Conservation (phyloP, 30 jellyfish, hydroid and myxozoan genomes). For the Mastigias papua region DNA sequence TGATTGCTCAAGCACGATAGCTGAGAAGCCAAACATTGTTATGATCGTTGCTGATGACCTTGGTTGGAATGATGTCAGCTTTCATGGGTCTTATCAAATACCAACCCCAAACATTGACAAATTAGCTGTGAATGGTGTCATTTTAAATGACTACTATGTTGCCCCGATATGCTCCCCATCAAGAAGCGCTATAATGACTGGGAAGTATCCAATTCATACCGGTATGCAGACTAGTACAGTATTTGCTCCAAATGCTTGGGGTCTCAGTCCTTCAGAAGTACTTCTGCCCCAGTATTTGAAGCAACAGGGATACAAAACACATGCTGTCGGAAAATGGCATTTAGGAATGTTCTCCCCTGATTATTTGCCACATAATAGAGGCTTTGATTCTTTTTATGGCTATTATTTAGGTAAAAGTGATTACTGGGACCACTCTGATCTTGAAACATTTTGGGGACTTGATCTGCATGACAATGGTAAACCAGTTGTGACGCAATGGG, state of each 20-base stretch:
- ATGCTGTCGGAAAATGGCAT: conserved; percentile 99
- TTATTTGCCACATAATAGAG: conserved; percentile 88
- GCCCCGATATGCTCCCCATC: conserved; percentile 94
- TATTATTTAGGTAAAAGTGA: conserved; percentile 94
- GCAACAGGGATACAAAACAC: conserved; percentile 82
- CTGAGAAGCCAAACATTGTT: conserved; percentile 73
- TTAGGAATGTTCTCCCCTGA: conserved; percentile 87
- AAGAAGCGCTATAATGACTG: conserved; percentile 96
- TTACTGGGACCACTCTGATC: conserved; percentile 93
- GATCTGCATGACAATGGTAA: conserved; percentile 92
- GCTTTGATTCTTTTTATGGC: conserved; percentile 96
- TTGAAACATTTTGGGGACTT: conserved; percentile 88
- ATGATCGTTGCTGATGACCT: conserved; percentile 95
- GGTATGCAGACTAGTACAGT: conserved; percentile 94
- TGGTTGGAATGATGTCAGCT: conserved; percentile 97
- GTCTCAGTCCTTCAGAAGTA: conserved; percentile 76
- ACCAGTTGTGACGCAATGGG: conserved; percentile 95
- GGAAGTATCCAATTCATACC: conserved; percentile 95
- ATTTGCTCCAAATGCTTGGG: conserved; percentile 95
- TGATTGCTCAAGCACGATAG: not conserved
- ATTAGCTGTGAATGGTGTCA: conserved; percentile 87
- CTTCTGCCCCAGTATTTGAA: conserved; percentile 84
- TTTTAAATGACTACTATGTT: conserved; percentile 89
- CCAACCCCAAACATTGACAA: conserved; percentile 94
- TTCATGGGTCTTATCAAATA: conserved; percentile 94